Evolutionary conservation across 2,113 vertebrate species (phyloP).

Genomic region (Sturnira hondurensis): DNA sequence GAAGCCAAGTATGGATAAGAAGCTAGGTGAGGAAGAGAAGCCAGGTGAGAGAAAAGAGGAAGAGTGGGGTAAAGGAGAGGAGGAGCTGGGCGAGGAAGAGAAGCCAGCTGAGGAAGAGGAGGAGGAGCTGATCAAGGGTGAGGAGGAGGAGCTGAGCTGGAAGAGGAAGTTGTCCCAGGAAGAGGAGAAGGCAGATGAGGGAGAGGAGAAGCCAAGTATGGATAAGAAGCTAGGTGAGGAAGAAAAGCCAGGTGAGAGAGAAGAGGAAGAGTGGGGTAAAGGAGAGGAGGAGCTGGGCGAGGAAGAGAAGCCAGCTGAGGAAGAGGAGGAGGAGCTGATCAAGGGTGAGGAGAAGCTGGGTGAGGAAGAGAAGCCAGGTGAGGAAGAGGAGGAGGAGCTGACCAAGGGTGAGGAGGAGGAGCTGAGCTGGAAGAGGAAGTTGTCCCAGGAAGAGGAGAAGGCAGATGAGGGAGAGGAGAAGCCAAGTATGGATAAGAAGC

Average conservation of each 20-base stretch:
- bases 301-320: not conserved
- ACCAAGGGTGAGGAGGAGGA: not conserved
- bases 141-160: not conserved
- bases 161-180: fast-evolving
- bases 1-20: not conserved
- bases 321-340: not conserved
- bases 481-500: not conserved
- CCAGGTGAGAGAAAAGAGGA: not conserved
- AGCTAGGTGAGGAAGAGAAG: not conserved
- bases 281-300: not conserved
- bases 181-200: not conserved
- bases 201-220: not conserved
- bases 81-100: not conserved
- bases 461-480: not conserved
- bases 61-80: not conserved
- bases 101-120: not conserved
- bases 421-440: fast-evolving
- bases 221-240: not conserved
- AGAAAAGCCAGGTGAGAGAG: not conserved
- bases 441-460: not conserved
- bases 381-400: not conserved
- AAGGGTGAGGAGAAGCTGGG: not conserved
- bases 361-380: not conserved
- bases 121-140: not conserved
- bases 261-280: not conserved